These are phyloP conservation scores for Stenurella melanura DNA, from an alignment of 2,888 invertebrate genomes.

Conservation along the genomic window DNA sequence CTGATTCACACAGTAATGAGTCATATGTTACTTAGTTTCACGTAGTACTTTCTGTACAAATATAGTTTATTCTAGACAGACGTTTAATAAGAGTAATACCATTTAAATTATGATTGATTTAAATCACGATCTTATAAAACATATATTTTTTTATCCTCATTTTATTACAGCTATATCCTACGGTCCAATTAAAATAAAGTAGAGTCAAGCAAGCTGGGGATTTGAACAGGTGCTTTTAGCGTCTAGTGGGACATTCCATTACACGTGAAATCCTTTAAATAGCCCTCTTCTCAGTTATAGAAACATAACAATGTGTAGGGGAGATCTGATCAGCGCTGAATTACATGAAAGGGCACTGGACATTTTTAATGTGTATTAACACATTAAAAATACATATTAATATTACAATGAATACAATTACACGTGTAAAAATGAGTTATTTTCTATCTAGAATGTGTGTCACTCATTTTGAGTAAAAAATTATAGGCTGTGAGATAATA, in stretches of 20 bases:
- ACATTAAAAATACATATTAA: too few species aligned
- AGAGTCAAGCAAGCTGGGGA: background rate
- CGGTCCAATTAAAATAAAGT: background rate
- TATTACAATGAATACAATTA: too few species aligned
- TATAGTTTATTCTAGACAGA: background rate
- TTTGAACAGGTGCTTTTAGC: slow-evolving; percentile 3
- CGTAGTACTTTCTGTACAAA: too few species aligned
- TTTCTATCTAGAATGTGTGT: too few species aligned
- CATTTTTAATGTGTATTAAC: too few species aligned
- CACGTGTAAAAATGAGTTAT: too few species aligned
- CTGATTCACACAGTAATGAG: too few species aligned
- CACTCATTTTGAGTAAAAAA: too few species aligned
- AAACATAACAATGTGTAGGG: background rate
- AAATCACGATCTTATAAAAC: background rate
- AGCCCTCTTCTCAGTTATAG: background rate
- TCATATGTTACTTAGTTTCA: too few species aligned
- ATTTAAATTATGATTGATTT: background rate
- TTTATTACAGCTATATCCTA: background rate
- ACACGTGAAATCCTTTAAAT: slow-evolving; percentile 3
- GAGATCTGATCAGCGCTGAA: background rate
- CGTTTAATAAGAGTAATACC: background rate
- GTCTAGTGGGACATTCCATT: background rate
- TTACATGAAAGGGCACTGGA: too few species aligned
- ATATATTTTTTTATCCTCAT: background rate
- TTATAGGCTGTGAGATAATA: too few species aligned